Conservation (phyloP, 2,888 invertebrate genomes). For the Sicus ferrugineus region DNA sequence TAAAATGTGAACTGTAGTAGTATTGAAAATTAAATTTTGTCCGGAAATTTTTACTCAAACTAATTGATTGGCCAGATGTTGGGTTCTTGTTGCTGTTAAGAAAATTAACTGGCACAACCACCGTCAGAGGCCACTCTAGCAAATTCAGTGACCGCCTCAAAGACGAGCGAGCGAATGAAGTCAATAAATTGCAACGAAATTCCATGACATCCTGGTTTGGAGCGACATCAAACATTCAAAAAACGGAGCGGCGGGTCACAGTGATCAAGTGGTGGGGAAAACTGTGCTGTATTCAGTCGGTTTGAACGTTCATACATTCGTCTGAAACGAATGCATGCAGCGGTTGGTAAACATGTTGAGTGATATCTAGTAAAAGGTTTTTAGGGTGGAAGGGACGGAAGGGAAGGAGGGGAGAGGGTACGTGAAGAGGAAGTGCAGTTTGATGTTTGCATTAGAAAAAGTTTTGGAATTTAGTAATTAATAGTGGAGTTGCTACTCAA, state of each 20-base stretch:
- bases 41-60: background rate
- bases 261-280: too few species aligned
- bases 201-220: background rate
- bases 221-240: background rate
- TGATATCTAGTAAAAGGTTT: background rate
- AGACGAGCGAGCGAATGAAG: constrained; percentile 31
- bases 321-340: background rate
- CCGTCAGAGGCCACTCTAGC: background rate
- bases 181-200: constrained; percentile 38
- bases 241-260: too few species aligned
- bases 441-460: background rate
- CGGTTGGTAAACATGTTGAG: background rate
- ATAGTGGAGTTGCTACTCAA: too few species aligned
- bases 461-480: background rate
- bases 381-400: background rate
- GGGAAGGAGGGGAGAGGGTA: background rate
- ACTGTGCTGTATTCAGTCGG: too few species aligned
- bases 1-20: too few species aligned
- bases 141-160: constrained; percentile 16
- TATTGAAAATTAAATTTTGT: background rate
- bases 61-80: background rate
- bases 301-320: too few species aligned
- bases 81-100: background rate
- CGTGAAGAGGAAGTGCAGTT: background rate
- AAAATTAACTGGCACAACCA: background rate